These are phyloP conservation scores for Notothenia coriiceps DNA, from an alignment of 2,113 vertebrate genomes.

Conservation along the genomic window DNA sequence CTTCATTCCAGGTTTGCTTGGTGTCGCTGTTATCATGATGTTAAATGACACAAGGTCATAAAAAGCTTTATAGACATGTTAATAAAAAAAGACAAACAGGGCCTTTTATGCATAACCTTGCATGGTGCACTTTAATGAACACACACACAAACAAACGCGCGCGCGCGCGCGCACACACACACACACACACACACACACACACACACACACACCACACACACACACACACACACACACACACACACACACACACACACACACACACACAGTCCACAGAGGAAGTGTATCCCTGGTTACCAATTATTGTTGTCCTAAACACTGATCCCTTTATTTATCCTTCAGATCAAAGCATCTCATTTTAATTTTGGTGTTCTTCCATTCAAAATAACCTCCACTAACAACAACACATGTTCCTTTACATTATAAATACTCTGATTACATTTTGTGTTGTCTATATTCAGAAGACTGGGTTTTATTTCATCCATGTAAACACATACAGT, in stretches of 20 bases:
- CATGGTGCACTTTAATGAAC: neutral
- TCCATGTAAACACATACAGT: neutral
- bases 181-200: no score
- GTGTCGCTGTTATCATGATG: conserved; percentile 8
- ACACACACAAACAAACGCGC: neutral
- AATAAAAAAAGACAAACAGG: conserved; percentile 41
- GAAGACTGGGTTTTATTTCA: neutral
- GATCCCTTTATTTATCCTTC: neutral
- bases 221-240: neutral
- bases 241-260: neutral
- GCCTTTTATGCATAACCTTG: conserved; percentile 22
- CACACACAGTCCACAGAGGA: neutral
- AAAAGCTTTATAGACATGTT: conserved; percentile 24
- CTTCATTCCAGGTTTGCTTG: conserved; percentile 41
- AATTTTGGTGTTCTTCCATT: neutral
- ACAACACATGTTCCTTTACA: neutral
- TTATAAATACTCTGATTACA: neutral
- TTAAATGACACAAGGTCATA: conserved; percentile 26
- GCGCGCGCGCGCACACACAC: neutral
- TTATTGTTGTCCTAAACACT: neutral
- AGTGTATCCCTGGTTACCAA: neutral
- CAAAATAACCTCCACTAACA: neutral
- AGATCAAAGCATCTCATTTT: neutral
- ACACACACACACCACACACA: no score
- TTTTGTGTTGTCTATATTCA: neutral